phyloP scores from a whole-genome alignment of 2,888 invertebrate species.

The Plemyria rubiginata region DNA sequence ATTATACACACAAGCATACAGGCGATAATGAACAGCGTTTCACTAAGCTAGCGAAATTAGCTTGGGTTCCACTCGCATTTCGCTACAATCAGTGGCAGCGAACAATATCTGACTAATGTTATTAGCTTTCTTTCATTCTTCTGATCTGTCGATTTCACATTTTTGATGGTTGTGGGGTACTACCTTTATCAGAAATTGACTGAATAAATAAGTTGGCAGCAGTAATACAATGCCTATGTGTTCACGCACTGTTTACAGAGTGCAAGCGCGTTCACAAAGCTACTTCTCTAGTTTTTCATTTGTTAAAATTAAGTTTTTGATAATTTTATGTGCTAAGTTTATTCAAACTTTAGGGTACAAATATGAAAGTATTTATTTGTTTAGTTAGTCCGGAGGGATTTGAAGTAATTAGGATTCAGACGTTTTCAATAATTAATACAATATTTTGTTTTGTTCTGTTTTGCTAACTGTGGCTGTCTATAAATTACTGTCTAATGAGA shows the following conservation, averaged over 20 bases:
- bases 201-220: background rate
- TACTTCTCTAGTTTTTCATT: constrained; percentile 17
- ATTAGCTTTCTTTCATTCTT: no score
- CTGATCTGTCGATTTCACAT: no score
- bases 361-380: constrained; percentile 71
- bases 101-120: no score
- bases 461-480: constrained; percentile 17
- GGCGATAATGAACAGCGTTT: no score
- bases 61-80: no score
- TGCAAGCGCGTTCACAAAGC: constrained; percentile 47
- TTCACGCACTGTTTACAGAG: constrained; percentile 55
- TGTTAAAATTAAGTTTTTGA: constrained; percentile 47
- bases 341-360: constrained; percentile 71
- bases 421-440: constrained; percentile 26
- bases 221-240: constrained; percentile 42
- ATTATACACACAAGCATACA: no score
- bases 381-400: constrained; percentile 68
- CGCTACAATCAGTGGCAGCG: no score
- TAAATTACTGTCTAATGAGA: constrained; percentile 52
- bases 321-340: constrained; percentile 66
- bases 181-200: no score
- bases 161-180: no score
- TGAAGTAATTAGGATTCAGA: constrained; percentile 40
- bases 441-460: constrained; percentile 28
- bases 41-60: no score